Evolutionary conservation across 2,888 invertebrate species (phyloP), one percentile per base, ranked within the genome.

Genomic region (Idaea biselata): DNA sequence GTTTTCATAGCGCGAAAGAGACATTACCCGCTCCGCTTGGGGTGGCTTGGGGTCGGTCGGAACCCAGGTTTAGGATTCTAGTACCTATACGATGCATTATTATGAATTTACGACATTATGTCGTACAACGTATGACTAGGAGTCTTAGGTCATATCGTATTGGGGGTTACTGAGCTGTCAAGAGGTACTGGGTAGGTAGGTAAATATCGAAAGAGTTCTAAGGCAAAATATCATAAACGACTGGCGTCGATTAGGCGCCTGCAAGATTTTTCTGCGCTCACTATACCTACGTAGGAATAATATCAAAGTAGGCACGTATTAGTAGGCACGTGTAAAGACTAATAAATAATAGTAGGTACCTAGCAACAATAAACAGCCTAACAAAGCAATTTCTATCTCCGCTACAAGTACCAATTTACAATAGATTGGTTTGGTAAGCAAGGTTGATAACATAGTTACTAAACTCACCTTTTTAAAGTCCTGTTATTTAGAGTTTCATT

Each of bases 401-500:
- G 44, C 11, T 44, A 0, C 11, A 44, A 44, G 44, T 44, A 44
- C 44, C 6, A 44, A 11, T 14, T 31, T 17, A 55, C 18, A 44
- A 59, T 59, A 6, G 55, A 59, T 62, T 62, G 55, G 55, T 25
- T 18, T 18, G 57, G 6, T 32, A 59, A 58, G 31, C 31, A 60
- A 17, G 25, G 25, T 6, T n/a, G n/a, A 18, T 56, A 56, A 32
- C 17, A 58, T 60, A 18, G 59, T 33, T 55, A 56, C 62, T 66
- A 65, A 57, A 66, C 70, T 67, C 70, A 75, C 79, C 80, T 79
- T 76, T 72, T 68, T 70, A 64, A 66, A 61, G 63, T 59, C 70
- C 71, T 65, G 67, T 44, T 44, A 44, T 44, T n/a, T 44, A 44
- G 8, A 44, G 44, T 74, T 70, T 72, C 69, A 65, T 75, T 74